Evolutionary conservation across 1,140 invertebrate species (phyloP).

Genomic region (Pygmarrhopalites habei): DNA sequence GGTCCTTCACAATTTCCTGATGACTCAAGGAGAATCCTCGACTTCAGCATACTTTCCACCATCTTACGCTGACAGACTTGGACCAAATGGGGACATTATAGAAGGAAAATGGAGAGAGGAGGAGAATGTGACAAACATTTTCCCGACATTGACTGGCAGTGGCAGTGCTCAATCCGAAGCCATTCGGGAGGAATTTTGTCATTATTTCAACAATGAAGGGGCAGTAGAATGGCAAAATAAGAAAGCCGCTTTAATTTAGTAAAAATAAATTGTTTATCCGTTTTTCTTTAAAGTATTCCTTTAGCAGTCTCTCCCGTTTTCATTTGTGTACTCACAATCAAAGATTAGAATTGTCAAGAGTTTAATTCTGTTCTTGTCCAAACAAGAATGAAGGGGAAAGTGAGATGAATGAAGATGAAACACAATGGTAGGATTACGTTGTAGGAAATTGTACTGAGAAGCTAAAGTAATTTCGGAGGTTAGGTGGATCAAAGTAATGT

Average conservation of each 20-base stretch:
- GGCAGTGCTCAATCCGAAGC: not conserved
- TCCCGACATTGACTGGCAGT: not conserved
- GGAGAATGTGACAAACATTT: too few species aligned
- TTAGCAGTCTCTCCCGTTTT: not conserved
- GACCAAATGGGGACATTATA: constrained; percentile 2
- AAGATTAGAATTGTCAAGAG: too few species aligned
- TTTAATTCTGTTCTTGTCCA: too few species aligned
- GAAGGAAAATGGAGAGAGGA: constrained; percentile 8
- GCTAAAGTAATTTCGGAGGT: too few species aligned
- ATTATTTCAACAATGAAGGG: not conserved
- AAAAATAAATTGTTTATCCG: not conserved
- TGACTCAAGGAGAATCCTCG: not conserved
- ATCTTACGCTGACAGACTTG: not conserved
- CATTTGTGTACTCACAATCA: not conserved
- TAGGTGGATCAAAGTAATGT: too few species aligned
- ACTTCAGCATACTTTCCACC: constrained; percentile 5
- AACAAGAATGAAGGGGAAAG: too few species aligned
- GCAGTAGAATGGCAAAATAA: constrained; percentile 1
- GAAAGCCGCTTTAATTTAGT: not conserved
- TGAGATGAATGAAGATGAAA: too few species aligned
- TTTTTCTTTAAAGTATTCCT: not conserved
- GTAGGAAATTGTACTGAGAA: too few species aligned
- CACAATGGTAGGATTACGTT: too few species aligned
- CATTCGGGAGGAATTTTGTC: not conserved
- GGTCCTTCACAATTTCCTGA: constrained; percentile 16